These are phyloP conservation scores for Conomelus anceps DNA, from an alignment of 2,888 invertebrate genomes.

Conservation along the genomic window DNA sequence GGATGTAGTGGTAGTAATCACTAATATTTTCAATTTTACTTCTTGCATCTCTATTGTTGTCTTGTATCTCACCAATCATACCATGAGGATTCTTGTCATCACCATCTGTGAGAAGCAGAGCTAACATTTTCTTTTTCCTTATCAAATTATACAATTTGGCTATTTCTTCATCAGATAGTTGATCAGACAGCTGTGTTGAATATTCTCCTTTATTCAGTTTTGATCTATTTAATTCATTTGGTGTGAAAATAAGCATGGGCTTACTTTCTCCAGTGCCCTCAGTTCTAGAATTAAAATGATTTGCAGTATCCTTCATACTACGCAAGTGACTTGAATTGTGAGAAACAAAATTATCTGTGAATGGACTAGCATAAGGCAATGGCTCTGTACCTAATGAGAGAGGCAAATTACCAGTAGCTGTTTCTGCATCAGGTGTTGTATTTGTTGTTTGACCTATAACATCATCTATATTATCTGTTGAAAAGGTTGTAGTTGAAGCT, in stretches of 20 bases:
- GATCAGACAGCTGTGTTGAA: no score
- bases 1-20: not conserved
- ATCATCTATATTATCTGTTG: no score
- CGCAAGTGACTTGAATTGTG: not conserved
- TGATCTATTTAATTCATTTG: not conserved
- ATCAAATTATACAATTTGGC: not conserved
- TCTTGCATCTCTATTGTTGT: not conserved
- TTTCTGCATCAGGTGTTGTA: no score
- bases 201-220: not conserved
- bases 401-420: no score
- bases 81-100: not conserved
- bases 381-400: no score
- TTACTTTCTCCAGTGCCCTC: not conserved
- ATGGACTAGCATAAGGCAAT: no score
- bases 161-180: not conserved
- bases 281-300: not conserved
- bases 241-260: not conserved
- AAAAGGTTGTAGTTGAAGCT: no score
- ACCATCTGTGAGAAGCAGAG: not conserved
- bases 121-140: not conserved
- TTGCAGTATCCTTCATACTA: not conserved
- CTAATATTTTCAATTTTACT: not conserved
- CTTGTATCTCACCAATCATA: no score
- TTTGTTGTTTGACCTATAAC: no score
- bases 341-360: not conserved